phyloP scores from a whole-genome alignment of 2,888 invertebrate species.

The Scrobipalpa costella region DNA sequence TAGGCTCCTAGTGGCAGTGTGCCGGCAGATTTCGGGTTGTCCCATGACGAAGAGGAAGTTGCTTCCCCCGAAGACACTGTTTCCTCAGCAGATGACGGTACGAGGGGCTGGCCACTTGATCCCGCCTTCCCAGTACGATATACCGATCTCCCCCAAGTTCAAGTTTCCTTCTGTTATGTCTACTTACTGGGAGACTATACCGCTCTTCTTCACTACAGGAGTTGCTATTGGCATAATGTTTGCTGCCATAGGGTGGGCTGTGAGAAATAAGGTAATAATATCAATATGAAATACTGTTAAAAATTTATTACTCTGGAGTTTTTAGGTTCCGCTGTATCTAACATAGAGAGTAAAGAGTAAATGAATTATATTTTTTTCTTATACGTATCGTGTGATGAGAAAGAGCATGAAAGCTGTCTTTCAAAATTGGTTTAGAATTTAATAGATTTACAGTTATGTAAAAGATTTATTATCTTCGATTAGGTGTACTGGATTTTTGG shows the following conservation, averaged over 20 bases:
- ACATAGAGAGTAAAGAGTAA: too few relatives aligned
- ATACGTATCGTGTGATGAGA: too few relatives aligned
- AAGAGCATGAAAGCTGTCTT: too few relatives aligned
- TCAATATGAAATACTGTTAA: too few relatives aligned
- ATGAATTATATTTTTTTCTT: too few relatives aligned
- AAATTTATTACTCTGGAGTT: too few relatives aligned
- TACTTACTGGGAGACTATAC: constrained; percentile 17
- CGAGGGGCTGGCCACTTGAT: background rate
- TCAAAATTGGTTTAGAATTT: too few relatives aligned
- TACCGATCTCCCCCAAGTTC: background rate
- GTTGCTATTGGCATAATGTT: background rate
- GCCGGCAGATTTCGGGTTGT: background rate
- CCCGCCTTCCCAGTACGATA: constrained; percentile 10
- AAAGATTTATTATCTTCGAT: too few relatives aligned
- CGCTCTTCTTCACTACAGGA: background rate
- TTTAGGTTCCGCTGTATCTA: too few relatives aligned
- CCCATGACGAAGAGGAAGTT: background rate
- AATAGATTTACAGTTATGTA: too few relatives aligned
- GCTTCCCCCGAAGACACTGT: constrained; percentile 1
- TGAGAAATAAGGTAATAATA: constrained; percentile 3
- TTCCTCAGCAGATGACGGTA: constrained; percentile 1
- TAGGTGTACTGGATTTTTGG: too few relatives aligned
- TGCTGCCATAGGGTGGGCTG: background rate
- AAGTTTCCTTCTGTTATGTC: background rate
- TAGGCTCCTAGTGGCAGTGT: background rate